Conservation (phyloP, 1,140 invertebrate species). For the Holotrichia oblita region DNA sequence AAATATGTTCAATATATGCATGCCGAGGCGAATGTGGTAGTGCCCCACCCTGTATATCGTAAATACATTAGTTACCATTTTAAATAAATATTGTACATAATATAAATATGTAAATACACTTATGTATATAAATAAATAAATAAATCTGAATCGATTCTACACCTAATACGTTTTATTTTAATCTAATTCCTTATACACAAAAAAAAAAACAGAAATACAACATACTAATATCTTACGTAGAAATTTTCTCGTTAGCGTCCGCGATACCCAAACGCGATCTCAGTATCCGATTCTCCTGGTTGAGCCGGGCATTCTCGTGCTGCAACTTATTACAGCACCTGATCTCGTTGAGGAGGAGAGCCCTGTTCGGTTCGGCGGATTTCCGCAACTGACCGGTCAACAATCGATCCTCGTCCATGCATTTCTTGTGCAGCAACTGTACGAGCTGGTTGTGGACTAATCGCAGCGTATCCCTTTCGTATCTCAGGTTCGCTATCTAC, state of each 20-base stretch:
- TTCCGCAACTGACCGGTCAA: not conserved
- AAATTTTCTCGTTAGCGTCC: not conserved
- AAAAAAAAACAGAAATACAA: not conserved
- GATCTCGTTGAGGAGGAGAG: conserved; percentile 19
- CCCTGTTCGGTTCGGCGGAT: not conserved
- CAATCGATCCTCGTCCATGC: conserved; percentile 30
- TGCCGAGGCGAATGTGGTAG: too few relatives aligned
- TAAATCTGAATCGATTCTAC: not conserved
- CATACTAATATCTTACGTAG: too few relatives aligned
- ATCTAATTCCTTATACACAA: not conserved
- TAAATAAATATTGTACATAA: too few relatives aligned
- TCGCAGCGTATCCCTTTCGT: conserved; percentile 48
- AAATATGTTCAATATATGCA: too few relatives aligned
- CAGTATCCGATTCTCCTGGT: not conserved
- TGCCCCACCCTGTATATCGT: too few relatives aligned
- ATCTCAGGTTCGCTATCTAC: conserved; percentile 44
- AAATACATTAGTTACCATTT: too few relatives aligned
- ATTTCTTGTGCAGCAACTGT: conserved; percentile 47
- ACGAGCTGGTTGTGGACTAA: conserved; percentile 48
- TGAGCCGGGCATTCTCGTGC: conserved; percentile 11
- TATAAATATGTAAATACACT: too few relatives aligned
- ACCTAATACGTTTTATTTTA: not conserved
- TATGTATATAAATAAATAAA: too few relatives aligned
- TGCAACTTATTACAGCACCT: conserved; percentile 6
- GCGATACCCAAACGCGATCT: not conserved